Base-by-base conservation (phyloP, 2,797 vertebrate species). In the Kryptopterus vitreolus region DNA sequence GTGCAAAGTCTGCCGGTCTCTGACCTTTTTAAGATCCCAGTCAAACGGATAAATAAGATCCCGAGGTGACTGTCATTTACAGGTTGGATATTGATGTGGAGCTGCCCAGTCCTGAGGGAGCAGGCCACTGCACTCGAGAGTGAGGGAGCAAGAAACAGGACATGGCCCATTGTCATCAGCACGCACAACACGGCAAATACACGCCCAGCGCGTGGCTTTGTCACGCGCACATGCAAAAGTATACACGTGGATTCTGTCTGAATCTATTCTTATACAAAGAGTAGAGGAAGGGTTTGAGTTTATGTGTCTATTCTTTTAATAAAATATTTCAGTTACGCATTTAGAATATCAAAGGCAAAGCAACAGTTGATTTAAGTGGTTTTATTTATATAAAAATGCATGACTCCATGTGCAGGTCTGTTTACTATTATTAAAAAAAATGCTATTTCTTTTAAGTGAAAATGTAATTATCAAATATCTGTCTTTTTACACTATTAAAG, bases 51-150 rank as follows among this genome's bases (percentile, higher is more conserved):
- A 90, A 93, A 90, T 88, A 88, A 89, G 90, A 88, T 94, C 93
- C 93, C 93, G 89, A 86, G 90, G 92, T 90, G 93, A 90, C 90
- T 93, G 93, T 93, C 92, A 93, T 94, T 94, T 94, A 91, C 92
- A 93, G 91, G 91, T 91, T 89, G 86, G 80, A 84, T 91, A 92
- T 94, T 84, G 92, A 94, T 86, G 85, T 91, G 84, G 78, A 77
- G 81, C 76, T 59, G 70, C 73, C 75, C 85, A 78, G 81, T 82
- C 86, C 85, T 86, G 59, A 78, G 86, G 86, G 86, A 86, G 62
- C 29, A 61, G 68, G 65, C 63, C 80, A 79, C 62, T 80, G 61
- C 33, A 22, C 75, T 66, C 31, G 26, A 78, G 76, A 82, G 43
- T 59, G 38, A 71, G 59, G 9, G 71, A 61, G 81, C 63, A 68